Evolutionary conservation across 2,888 invertebrate species (phyloP).

Genomic region (Archaeoteleia sp.): DNA sequence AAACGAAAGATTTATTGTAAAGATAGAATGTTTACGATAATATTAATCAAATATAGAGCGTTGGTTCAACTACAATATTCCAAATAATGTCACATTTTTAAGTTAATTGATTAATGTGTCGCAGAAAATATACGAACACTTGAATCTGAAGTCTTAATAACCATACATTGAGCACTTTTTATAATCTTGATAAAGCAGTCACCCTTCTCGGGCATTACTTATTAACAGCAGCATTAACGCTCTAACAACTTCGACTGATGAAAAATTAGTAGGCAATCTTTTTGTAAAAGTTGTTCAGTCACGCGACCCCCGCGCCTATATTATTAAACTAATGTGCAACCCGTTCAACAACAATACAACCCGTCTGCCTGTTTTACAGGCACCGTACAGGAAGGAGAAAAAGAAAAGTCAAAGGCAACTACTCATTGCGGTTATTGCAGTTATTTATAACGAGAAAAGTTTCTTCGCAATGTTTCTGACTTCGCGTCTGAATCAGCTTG

Average conservation of each 20-base stretch:
- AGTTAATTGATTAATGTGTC: too few species aligned
- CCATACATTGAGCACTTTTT: constrained; percentile 15
- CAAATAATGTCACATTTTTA: too few species aligned
- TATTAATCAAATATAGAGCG: too few species aligned
- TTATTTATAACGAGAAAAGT: constrained; percentile 70
- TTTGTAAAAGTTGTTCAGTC: constrained; percentile 13
- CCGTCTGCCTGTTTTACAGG: not conserved
- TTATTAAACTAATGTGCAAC: constrained; percentile 3
- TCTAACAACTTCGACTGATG: constrained; percentile 3
- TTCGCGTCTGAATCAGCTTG: constrained; percentile 52
- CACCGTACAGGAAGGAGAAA: not conserved
- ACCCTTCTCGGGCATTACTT: constrained; percentile 11
- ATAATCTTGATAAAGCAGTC: constrained; percentile 16
- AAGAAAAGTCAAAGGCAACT: constrained; percentile 11
- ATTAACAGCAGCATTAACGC: constrained; percentile 20
- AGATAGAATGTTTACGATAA: too few species aligned
- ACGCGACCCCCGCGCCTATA: constrained; percentile 25
- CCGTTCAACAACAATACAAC: not conserved
- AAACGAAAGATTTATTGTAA: too few species aligned
- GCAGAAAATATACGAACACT: constrained; percentile 1
- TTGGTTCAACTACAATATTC: too few species aligned
- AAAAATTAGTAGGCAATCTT: constrained; percentile 21
- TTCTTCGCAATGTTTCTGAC: constrained; percentile 42
- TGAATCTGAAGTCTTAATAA: constrained; percentile 7
- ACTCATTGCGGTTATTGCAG: constrained; percentile 55